Percentiles rank a stretch among this genome's conserved stretches.
These are phyloP conservation scores for Syrista parreyssii DNA, from an alignment of 2,888 invertebrate species.

Conservation along the genomic window DNA sequence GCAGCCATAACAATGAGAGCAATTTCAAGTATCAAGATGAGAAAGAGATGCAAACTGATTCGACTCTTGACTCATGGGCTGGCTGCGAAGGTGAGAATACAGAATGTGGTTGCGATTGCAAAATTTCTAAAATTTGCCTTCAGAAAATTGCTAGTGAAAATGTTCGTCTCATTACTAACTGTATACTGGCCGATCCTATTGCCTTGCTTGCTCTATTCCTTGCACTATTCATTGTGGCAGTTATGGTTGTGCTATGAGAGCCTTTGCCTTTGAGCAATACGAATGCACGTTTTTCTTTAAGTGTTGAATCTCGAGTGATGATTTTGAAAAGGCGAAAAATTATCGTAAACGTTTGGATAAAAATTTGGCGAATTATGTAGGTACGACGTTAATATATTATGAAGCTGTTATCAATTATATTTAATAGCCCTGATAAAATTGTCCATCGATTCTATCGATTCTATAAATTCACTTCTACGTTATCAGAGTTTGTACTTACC, in stretches of 20 bases:
- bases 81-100: slow-evolving; percentile 38
- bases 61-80: background rate
- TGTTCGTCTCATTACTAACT: slow-evolving; percentile 55
- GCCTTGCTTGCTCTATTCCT: slow-evolving; percentile 56
- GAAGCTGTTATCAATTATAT: background rate
- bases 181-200: slow-evolving; percentile 51
- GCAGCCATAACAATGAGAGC: background rate
- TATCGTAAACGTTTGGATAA: background rate
- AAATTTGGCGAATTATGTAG: background rate
- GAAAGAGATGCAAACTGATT: background rate
- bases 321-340: background rate
- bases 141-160: slow-evolving; percentile 27
- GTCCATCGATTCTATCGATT: background rate
- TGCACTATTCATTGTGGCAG: slow-evolving; percentile 37
- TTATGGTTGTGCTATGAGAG: background rate
- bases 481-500: background rate
- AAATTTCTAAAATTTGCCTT: slow-evolving; percentile 13
- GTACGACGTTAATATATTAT: background rate
- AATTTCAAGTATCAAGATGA: background rate
- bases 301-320: background rate
- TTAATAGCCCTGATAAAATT: background rate
- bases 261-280: background rate
- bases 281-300: background rate
- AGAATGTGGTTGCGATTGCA: slow-evolving; percentile 39
- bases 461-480: background rate